phyloP scores from a whole-genome alignment of 2,113 vertebrate species.

The Cebidichthys violaceus region DNA sequence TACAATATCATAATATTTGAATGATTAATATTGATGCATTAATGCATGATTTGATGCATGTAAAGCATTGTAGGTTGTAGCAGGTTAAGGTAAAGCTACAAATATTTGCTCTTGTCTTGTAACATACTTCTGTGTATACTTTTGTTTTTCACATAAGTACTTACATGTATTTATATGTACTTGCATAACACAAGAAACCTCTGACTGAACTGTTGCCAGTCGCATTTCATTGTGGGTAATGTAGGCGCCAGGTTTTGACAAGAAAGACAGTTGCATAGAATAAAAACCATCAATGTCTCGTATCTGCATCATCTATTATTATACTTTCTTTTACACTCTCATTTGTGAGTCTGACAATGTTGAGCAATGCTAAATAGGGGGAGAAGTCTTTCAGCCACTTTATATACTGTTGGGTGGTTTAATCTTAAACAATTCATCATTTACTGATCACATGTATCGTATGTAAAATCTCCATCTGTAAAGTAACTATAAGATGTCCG shows the following conservation, averaged over 20 bases:
- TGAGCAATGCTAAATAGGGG: neutral
- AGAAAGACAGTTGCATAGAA: neutral
- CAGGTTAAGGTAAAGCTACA: neutral
- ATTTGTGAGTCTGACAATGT: neutral
- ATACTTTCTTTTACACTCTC: neutral
- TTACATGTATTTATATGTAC: too few relatives aligned
- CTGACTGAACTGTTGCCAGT: neutral
- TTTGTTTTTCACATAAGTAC: too few relatives aligned
- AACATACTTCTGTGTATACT: neutral
- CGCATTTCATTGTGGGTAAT: constrained; percentile 1
- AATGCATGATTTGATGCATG: neutral
- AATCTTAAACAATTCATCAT: neutral
- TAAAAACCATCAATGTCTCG: neutral
- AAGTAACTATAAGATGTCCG: neutral
- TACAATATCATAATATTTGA: neutral
- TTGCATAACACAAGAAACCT: neutral
- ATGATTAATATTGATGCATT: neutral
- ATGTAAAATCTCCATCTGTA: neutral
- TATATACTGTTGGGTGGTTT: neutral
- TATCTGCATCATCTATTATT: neutral
- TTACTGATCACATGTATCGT: neutral
- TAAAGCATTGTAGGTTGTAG: neutral
- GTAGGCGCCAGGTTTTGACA: neutral
- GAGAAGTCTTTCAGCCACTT: neutral
- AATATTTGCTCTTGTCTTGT: neutral